Conservation (phyloP, 2,113 vertebrate genomes). For the Triplophysa rosa region DNA sequence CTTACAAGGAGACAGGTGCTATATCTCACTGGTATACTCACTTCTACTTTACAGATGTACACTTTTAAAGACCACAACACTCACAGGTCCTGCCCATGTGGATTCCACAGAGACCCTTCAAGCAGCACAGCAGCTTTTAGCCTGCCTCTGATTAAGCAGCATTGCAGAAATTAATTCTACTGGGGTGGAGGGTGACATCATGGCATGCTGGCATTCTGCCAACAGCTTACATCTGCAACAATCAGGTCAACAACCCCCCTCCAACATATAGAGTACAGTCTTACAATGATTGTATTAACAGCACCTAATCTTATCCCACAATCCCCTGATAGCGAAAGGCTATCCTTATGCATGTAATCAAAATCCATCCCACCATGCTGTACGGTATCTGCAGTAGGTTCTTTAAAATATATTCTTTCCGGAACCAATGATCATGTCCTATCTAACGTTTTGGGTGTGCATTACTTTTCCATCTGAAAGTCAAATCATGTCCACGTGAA, state of each 20-base stretch:
- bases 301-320: conserved; percentile 20
- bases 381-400: too few relatives aligned
- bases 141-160: conserved; percentile 24
- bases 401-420: neutral
- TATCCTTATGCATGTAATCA: neutral
- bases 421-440: neutral
- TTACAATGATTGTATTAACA: conserved; percentile 15
- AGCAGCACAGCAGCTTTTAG: conserved; percentile 24
- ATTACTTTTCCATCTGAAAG: too few relatives aligned
- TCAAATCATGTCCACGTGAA: too few relatives aligned
- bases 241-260: conserved; percentile 18
- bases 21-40: neutral
- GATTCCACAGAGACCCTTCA: conserved; percentile 5
- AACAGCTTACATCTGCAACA: conserved; percentile 41
- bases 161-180: conserved; percentile 32
- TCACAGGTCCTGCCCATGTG: neutral
- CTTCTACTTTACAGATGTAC: neutral
- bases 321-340: neutral
- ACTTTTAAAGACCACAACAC: neutral
- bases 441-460: neutral
- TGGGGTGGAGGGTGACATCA: conserved; percentile 34
- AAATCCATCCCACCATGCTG: neutral
- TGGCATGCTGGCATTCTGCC: conserved; percentile 3
- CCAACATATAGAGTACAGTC: conserved; percentile 12
- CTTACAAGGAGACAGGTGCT: neutral